Base-by-base conservation (phyloP, 2,888 invertebrate species). In the Pelosia muscerda region DNA sequence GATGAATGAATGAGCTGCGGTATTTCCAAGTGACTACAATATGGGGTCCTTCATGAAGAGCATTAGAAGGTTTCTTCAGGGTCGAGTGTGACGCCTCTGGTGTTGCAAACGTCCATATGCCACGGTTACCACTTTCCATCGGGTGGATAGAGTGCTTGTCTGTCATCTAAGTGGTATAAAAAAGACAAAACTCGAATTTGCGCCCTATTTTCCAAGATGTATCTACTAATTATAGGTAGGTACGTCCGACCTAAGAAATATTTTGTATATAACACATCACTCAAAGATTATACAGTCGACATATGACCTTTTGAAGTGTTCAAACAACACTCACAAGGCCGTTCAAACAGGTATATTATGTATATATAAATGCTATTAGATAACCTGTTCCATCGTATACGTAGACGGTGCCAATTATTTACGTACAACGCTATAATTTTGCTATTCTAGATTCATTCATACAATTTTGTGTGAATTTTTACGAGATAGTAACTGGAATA, bases 291-390 rank as follows among this genome's bases (percentile, higher is more conserved):
- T 25, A 23, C 13, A 54, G 10, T 55, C 28, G 28, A 2, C 56
- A 57, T 19, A 49, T 53, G 22, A n/a, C 31, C 28, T 62, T 53
- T 31, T 15, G 53, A 61, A 61, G 25, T 23, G 13, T 62, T 31
- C 23, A 54, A 31, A 62, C 26, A 8, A 62, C 23, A 54, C 28
- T 15, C 22, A n/a, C 62, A 62, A 62, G 62, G 62, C 62, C 62
- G 54, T 62, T 10, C 11, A 8, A 62, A 62, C 62, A 62, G 54
- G 62, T 62, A 62, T 54, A 42, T 62, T 19, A 62, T 54, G 28
- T 26, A 22, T 62, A 22, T 62, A 62, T 28, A 54, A 26, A 0
- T 0, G 28, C 0, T 13, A 22, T 53, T 28, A 62, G 23, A 25
- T 54, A 62, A 62, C 62, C 31, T 31, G 62, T 62, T 54, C 22